These are phyloP conservation scores for Lemur catta DNA, from an alignment of 2,797 vertebrate genomes.

Conservation along the genomic window DNA sequence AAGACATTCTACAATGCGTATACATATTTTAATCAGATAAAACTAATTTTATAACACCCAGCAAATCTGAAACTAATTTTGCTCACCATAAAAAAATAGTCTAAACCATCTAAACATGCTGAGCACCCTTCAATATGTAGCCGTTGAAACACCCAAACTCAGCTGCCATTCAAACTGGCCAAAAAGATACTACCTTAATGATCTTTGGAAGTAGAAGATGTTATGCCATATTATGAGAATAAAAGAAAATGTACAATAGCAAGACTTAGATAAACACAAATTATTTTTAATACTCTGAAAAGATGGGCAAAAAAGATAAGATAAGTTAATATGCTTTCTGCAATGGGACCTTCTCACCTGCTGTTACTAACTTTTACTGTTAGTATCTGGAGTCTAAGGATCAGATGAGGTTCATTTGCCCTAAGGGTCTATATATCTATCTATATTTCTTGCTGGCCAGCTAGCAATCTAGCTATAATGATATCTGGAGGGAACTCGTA, in stretches of 20 bases:
- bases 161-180: neutral
- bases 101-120: neutral
- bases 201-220: neutral
- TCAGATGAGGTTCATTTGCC: neutral
- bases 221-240: neutral
- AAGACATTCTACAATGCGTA: neutral
- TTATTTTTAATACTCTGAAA: constrained; percentile 16
- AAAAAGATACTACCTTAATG: neutral
- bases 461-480: neutral
- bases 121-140: neutral
- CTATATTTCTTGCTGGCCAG: neutral
- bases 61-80: neutral
- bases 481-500: neutral
- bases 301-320: neutral
- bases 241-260: neutral
- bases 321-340: neutral
- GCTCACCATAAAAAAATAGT: neutral
- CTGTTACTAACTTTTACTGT: neutral
- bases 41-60: neutral
- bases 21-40: neutral
- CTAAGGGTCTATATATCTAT: neutral
- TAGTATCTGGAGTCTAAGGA: neutral
- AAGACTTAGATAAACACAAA: neutral
- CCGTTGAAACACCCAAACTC: neutral
- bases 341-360: neutral